Evolutionary conservation across 2,113 vertebrate species (phyloP), one percentile per base, ranked within the genome.

Genomic region (Leuciscus idus): DNA sequence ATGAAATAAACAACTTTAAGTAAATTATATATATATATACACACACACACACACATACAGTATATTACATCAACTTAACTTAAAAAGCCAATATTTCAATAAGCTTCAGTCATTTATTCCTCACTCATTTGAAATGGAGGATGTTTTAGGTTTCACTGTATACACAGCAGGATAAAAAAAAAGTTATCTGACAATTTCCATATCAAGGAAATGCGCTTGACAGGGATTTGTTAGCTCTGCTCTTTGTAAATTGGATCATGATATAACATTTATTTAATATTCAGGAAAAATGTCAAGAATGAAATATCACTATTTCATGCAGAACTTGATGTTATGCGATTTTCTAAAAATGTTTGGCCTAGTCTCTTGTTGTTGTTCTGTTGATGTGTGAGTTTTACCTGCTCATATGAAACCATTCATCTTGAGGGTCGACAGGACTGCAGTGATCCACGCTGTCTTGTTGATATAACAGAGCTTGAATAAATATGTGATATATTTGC

Each of bases 401-500:
- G 82, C 6, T 13, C 33, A 72, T 52, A 87, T 85, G 91, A 92
- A 84, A 36, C 81, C 48, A 70, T 70, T 19, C 64, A 83, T 68
- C 81, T 62, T 77, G 52, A 6, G 70, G 87, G 78, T 87, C 83
- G 86, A 91, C 84, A 89, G 48, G 62, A 64, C 12, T 17, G 17
- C 30, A 30, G 86, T 88, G 82, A 91, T 91, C 88, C 92, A 88
- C 74, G 59, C 86, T 55, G 79, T 52, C 68, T 88, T 50, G 76
- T 64, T 39, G 30, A 81, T 84, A 86, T 74, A 88, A 88, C 79
- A 86, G 28, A 59, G 46, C 81, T 86, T 83, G 55, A 88, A 91
- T 87, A 89, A 90, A 89, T 72, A 87, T 43, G 46, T 86, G 90
- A 85, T 86, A 79, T 84, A 89, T 86, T 50, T 83, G 77, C 80